A percentile compares a stretch with the other conserved stretches of the same genome.
These are phyloP conservation scores for Drosophila peninsularis DNA, from an alignment of 2,888 invertebrate genomes.

Conservation along the genomic window DNA sequence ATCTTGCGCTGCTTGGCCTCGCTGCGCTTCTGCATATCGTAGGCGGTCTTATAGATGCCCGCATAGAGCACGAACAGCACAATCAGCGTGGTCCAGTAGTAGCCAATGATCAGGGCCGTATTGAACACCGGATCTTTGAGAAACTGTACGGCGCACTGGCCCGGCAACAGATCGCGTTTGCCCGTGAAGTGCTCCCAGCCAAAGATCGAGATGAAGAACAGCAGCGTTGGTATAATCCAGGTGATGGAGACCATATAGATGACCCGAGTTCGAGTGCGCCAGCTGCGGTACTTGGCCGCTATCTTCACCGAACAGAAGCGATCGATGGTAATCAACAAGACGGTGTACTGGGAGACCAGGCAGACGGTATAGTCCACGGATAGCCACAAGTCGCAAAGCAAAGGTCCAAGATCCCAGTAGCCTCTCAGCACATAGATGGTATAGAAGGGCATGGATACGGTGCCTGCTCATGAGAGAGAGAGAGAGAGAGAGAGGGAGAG, in stretches of 20 bases:
- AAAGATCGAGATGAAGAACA: constrained; percentile 99
- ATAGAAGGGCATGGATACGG: constrained; percentile 99
- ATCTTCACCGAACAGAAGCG: constrained; percentile 99
- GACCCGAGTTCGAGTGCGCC: constrained; percentile 97
- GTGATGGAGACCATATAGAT: constrained; percentile 98
- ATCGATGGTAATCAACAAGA: constrained; percentile 98
- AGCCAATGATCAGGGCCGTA: constrained; percentile 97
- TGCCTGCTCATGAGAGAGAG: constrained; percentile 87
- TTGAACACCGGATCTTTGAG: constrained; percentile 98
- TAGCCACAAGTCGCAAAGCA: constrained; percentile 98
- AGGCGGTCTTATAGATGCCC: constrained; percentile 98
- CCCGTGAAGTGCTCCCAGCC: constrained; percentile 99
- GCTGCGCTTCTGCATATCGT: constrained; percentile 98
- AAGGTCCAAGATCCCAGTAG: constrained; percentile 97
- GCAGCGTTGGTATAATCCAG: constrained; percentile 97
- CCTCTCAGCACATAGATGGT: constrained; percentile 98
- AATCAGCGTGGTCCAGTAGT: constrained; percentile 98
- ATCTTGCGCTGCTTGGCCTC: constrained; percentile 98
- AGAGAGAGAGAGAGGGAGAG: background rate
- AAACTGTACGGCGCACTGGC: constrained; percentile 98
- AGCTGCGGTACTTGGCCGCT: constrained; percentile 97
- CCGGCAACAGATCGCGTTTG: constrained; percentile 93
- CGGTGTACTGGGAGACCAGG: constrained; percentile 99
- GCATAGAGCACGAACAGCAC: constrained; percentile 98
- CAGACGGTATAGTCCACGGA: constrained; percentile 99